Base-by-base conservation (phyloP, 2,797 vertebrate genomes). In the Hemibagrus guttatus region DNA sequence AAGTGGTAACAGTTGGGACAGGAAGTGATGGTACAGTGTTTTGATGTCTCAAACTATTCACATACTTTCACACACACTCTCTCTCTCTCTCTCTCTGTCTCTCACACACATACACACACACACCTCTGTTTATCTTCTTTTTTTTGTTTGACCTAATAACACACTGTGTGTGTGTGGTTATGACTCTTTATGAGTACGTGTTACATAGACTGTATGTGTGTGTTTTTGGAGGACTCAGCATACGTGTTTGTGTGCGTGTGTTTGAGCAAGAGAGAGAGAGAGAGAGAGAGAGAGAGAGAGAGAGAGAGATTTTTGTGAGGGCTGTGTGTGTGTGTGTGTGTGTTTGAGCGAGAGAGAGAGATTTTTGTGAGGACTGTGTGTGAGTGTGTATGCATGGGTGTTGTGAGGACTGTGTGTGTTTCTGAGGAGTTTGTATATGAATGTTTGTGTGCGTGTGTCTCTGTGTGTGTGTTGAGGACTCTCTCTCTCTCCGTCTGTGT, bases 1-100 rank as follows among this genome's bases (percentile, higher is more conserved):
- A 90, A 89, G 82, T 61, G 82, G 86, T 79, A 42, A 72, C 35
- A 83, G 63, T 78, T 58, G 71, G 58, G 72, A 88, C 78, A 85
- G 84, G 85, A 88, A 90, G 75, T 75, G 68, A 35, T 83, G 75
- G 28, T 58, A 58, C 75, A 58, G 26, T 56, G 16, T 58, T 78
- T 35, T 56, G 28, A 78, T 78, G 54, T 58, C 19, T 58, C 13
- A 75, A 54, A 28, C 23, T 75, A 75, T 75, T 54, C n/a, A 52
- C 17, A 75, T 46, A n/a, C 21, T n/a, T 2, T 49, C 49, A 19
- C n/a, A 28, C 28, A 54, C 72, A 14, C 19, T 46, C 1, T 72
- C 46, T 52, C 9, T 46, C 71, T 39, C 35, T 39, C 35, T 1
- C 35, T 39, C 35, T 39, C 35, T 39, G n/a, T n/a, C n/a, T n/a